Percentiles rank a stretch among this genome's conserved stretches.
Conservation (phyloP, 2,888 invertebrate species). For the Drosophila anomelani region DNA sequence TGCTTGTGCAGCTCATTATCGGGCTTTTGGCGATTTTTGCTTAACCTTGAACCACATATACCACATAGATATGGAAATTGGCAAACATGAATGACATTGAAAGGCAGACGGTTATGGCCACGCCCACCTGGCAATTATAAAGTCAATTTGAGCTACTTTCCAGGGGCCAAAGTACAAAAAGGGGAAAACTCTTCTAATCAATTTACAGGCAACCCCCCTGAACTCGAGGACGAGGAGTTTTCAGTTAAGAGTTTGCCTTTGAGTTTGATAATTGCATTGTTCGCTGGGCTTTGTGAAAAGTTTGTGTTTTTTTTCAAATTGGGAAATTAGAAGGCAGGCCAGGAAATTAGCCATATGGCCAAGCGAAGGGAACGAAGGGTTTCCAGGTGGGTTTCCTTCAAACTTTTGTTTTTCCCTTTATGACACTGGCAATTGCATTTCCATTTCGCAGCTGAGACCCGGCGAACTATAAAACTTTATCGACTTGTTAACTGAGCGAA, state of each 20-base stretch:
- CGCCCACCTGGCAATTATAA: slow-evolving; percentile 57
- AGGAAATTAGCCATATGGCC: slow-evolving; percentile 72
- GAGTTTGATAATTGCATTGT: slow-evolving; percentile 59
- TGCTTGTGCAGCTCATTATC: slow-evolving; percentile 72
- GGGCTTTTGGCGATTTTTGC: slow-evolving; percentile 53
- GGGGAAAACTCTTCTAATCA: slow-evolving; percentile 60
- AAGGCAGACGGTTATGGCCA: slow-evolving; percentile 26
- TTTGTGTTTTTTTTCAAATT: slow-evolving; percentile 49
- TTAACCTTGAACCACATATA: slow-evolving; percentile 77
- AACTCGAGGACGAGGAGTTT: slow-evolving; percentile 5
- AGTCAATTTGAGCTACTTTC: slow-evolving; percentile 55
- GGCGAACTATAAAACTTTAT: slow-evolving; percentile 76
- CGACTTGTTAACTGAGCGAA: slow-evolving; percentile 70
- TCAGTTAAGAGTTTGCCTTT: slow-evolving; percentile 2
- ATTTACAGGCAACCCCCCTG: slow-evolving; percentile 55
- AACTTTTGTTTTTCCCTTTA: slow-evolving; percentile 30
- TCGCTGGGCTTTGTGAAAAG: slow-evolving; percentile 51
- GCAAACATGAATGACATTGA: slow-evolving; percentile 51
- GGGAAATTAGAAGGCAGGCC: slow-evolving; percentile 58
- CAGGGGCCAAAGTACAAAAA: slow-evolving; percentile 10
- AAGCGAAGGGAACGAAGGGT: slow-evolving; percentile 7
- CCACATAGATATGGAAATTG: slow-evolving; percentile 43
- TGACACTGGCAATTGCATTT: slow-evolving; percentile 63
- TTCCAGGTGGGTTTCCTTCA: slow-evolving; percentile 57
- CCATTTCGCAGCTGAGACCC: slow-evolving; percentile 68